Evolutionary conservation across 2,888 invertebrate species (phyloP).

Genomic region (Adelphocoris suturalis): DNA sequence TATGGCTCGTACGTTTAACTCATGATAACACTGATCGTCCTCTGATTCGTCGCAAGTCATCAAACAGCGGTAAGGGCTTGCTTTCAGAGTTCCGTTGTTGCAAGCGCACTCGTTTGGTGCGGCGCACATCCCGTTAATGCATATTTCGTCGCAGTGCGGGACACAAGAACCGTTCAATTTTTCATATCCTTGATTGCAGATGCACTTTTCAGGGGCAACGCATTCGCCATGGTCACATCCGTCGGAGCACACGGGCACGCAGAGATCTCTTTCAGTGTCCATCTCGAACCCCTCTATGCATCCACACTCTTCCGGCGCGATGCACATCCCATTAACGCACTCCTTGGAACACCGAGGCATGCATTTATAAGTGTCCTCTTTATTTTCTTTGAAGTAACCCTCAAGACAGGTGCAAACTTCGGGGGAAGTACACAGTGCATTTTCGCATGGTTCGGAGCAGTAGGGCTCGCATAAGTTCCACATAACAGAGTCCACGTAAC

Average conservation of each 20-base stretch:
- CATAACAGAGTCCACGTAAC: conserved; percentile 17
- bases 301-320: conserved; percentile 67
- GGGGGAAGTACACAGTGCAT: conserved; percentile 63
- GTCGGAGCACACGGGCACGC: conserved; percentile 70
- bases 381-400: conserved; percentile 34
- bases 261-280: conserved; percentile 25
- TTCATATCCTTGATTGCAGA: conserved; percentile 65
- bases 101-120: conserved; percentile 72
- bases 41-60: background rate
- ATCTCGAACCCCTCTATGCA: conserved; percentile 69
- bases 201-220: conserved; percentile 67
- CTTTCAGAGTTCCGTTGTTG: conserved; percentile 58
- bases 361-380: conserved; percentile 33
- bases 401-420: conserved; percentile 63
- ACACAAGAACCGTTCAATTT: conserved; percentile 44
- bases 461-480: conserved; percentile 68
- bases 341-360: conserved; percentile 66
- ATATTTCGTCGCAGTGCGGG: conserved; percentile 63
- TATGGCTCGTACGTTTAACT: background rate
- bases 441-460: conserved; percentile 61
- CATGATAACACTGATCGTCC: background rate
- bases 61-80: conserved; percentile 52
- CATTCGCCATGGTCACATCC: conserved; percentile 71
- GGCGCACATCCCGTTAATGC: conserved; percentile 69
- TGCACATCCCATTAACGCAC: conserved; percentile 72